Evolutionary conservation across 2,888 invertebrate species (phyloP), one percentile per base, ranked within the genome.

Genomic region (Drosophila cognata): DNA sequence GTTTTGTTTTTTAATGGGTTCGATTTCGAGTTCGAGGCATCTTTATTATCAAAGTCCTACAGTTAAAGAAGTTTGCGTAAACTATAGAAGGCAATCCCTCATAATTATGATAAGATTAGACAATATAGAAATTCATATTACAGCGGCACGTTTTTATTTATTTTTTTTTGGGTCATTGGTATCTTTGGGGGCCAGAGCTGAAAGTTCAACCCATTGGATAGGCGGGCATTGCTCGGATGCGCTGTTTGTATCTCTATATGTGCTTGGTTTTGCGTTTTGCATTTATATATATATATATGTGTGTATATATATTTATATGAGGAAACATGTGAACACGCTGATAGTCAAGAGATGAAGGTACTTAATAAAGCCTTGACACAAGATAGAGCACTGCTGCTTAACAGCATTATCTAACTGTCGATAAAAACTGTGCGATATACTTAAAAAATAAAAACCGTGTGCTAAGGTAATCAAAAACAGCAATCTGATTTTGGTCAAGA

Each of bases 81-180:
- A 46, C 46, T 31, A 36, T 36, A n/a, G 35, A 61, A 74, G 36
- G 25, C 53, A 38, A 51, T 55, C 51, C 33, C 46, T 41, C 52
- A 56, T 52, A 60, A 53, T 33, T 38, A 21, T 43, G 67, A 79
- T 77, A 77, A 77, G 76, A 77, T 79, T 77, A 75, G 56, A 46
- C 71, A 57, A 57, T 59, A 57, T 35, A 25, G 13, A 59, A 59
- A 35, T 48, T 69, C 16, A 35, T 62, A 72, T 75, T 65, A 64
- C 58, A 60, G 59, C 50, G 80, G 80, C 72, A 76, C 76, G 76
- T 76, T 76, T 78, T 62, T 53, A 51, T 48, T 76, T 72, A 43
- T 62, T 53, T 64, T 33, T 33, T 50, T 28, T 53, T 46, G 64
- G 72, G 68, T 78, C 80, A 68, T 80, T 78, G 77, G 53, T 80